Conservation (phyloP, 2,113 vertebrate species). For the Zapornia atra region DNA sequence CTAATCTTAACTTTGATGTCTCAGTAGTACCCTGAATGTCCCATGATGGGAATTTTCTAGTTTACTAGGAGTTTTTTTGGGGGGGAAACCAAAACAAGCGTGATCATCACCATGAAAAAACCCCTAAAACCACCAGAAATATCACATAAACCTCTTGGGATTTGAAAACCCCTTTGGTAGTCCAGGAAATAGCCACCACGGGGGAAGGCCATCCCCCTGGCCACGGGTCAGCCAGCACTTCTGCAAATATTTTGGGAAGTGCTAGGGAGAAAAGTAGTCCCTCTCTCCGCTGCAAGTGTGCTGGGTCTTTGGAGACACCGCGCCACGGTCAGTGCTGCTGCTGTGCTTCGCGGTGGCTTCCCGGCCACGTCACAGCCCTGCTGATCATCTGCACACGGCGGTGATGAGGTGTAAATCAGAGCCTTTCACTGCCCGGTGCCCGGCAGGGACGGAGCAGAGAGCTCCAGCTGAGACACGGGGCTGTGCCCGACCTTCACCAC, state of each 20-base stretch:
- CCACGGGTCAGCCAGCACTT: not conserved
- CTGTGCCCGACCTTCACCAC: not conserved
- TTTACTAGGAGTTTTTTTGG: not conserved
- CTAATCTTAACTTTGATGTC: not conserved
- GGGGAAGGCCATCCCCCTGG: not conserved
- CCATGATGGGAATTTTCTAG: not conserved
- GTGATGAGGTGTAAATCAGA: not conserved
- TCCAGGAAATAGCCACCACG: not conserved
- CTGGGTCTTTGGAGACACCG: rapidly evolving
- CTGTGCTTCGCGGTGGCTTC: rapidly evolving
- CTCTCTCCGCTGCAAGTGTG: rapidly evolving
- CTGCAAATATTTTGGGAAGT: constrained; percentile 3
- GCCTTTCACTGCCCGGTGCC: not conserved
- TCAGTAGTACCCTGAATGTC: not conserved
- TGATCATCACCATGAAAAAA: not conserved
- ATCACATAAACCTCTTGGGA: not conserved
- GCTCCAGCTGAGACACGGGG: not conserved
- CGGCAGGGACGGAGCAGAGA: not conserved
- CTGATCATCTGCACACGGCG: rapidly evolving
- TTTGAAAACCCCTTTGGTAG: not conserved
- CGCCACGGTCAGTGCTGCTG: not conserved
- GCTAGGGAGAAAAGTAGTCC: not conserved
- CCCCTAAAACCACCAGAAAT: not conserved
- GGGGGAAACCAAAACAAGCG: not conserved
- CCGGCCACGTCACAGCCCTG: rapidly evolving